Conservation (phyloP, 64 coral and sea anemone genomes). For the Pachyseris speciosa region DNA sequence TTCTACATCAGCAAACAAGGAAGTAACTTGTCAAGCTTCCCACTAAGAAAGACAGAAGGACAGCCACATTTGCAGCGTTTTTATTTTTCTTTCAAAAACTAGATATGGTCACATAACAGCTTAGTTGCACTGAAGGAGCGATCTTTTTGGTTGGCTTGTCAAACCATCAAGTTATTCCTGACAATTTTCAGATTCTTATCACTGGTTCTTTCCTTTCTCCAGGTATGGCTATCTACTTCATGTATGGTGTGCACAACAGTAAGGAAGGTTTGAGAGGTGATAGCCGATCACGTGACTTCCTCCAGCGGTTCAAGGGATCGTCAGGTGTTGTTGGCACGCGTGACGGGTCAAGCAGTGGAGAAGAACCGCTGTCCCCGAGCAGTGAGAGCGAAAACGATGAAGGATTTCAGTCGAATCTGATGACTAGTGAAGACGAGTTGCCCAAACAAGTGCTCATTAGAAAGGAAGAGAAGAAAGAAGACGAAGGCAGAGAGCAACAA, state of each 20-base stretch:
- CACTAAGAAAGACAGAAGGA: too few species aligned
- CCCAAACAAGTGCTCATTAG: neutral
- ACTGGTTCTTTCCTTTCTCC: neutral
- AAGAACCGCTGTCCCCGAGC: constrained; percentile 14
- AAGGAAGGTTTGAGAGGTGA: constrained; percentile 3
- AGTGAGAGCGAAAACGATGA: constrained; percentile 59
- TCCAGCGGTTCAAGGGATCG: neutral
- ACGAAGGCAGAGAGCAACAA: neutral
- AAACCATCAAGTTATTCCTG: too few species aligned
- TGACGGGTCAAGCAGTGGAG: constrained; percentile 49
- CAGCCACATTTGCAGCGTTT: too few species aligned
- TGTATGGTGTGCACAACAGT: constrained; percentile 57
- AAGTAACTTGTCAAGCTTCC: too few species aligned
- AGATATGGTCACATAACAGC: too few species aligned
- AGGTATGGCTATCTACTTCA: constrained; percentile 74
- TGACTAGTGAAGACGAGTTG: constrained; percentile 49
- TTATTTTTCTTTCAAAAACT: too few species aligned
- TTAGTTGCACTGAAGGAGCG: too few species aligned
- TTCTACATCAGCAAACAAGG: too few species aligned
- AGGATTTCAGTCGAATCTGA: constrained; percentile 20
- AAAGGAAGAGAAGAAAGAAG: neutral
- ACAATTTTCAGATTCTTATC: too few species aligned
- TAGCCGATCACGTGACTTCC: constrained; percentile 12
- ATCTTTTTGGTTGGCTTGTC: too few species aligned
- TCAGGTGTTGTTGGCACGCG: neutral